phyloP scores from a whole-genome alignment of 2,113 vertebrate species.

The Nothoprocta pentlandii region DNA sequence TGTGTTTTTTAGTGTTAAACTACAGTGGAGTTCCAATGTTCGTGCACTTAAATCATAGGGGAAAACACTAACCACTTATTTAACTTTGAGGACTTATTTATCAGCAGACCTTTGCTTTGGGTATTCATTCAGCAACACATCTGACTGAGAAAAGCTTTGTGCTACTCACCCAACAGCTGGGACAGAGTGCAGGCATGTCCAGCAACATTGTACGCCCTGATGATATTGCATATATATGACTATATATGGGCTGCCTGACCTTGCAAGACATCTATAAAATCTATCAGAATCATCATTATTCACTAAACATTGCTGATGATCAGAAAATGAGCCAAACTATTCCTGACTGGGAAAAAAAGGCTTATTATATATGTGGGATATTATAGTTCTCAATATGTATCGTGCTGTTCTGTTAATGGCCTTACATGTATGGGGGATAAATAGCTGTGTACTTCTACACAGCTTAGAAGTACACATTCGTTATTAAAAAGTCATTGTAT shows the following conservation, averaged over 20 bases:
- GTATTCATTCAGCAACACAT: neutral
- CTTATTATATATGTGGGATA: neutral
- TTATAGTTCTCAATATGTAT: neutral
- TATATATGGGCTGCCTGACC: neutral
- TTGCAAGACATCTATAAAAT: neutral
- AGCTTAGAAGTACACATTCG: neutral
- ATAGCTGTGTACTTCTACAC: conserved; percentile 32
- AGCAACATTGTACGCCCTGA: neutral
- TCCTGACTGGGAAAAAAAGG: neutral
- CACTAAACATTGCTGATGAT: neutral
- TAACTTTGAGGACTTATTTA: conserved; percentile 25
- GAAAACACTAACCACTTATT: conserved; percentile 2
- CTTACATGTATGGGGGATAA: conserved; percentile 18
- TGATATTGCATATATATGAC: neutral
- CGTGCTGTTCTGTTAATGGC: neutral
- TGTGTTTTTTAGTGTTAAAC: conserved; percentile 6
- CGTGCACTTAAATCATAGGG: conserved; percentile 49
- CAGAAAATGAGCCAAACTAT: neutral
- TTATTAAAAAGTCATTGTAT: neutral
- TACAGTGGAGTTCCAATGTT: neutral
- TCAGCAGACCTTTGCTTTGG: neutral
- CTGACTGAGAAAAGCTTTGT: neutral
- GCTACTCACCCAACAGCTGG: neutral
- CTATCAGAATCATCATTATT: neutral
- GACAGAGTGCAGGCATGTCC: neutral